A percentile compares a stretch with the other conserved stretches of the same genome.
Evolutionary conservation across 2,113 vertebrate genomes (phyloP).

Genomic region (Synchiropus splendidus): DNA sequence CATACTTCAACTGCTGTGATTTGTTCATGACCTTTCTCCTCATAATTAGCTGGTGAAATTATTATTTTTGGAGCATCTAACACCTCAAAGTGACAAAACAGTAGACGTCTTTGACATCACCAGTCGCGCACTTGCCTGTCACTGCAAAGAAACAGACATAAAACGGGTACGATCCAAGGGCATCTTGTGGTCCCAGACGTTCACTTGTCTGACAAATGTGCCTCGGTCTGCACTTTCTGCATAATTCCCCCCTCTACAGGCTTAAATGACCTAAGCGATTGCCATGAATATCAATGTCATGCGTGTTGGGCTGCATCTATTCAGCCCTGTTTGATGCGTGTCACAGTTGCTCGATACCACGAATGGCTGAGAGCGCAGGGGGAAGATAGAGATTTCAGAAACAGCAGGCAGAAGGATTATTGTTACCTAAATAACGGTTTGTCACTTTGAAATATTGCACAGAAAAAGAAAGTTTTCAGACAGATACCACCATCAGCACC

Average conservation of each 20-base stretch:
- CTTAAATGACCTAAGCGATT: slow-evolving; percentile 46
- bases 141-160: slow-evolving; percentile 18
- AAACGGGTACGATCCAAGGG: slow-evolving; percentile 44
- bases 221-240: slow-evolving; percentile 41
- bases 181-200: slow-evolving; percentile 36
- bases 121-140: slow-evolving; percentile 2
- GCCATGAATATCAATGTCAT: slow-evolving; percentile 62
- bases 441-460: slow-evolving; percentile 15
- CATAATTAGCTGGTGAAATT: slow-evolving; percentile 28
- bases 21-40: no score
- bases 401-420: slow-evolving; percentile 15
- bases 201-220: slow-evolving; percentile 35
- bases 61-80: slow-evolving; percentile 24
- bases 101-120: no score
- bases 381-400: neutral
- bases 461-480: no score
- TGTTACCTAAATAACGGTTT: slow-evolving; percentile 21
- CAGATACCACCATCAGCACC: no score
- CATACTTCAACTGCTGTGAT: no score
- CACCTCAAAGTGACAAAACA: slow-evolving; percentile 10
- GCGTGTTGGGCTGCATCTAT: slow-evolving; percentile 26
- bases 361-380: neutral
- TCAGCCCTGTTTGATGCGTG: slow-evolving; percentile 24
- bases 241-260: slow-evolving; percentile 41
- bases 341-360: slow-evolving; percentile 1